Percentiles rank a stretch among this genome's conserved stretches.
Evolutionary conservation across 2,797 vertebrate species (phyloP).

Genomic region (Amblyopsis hoosieri): DNA sequence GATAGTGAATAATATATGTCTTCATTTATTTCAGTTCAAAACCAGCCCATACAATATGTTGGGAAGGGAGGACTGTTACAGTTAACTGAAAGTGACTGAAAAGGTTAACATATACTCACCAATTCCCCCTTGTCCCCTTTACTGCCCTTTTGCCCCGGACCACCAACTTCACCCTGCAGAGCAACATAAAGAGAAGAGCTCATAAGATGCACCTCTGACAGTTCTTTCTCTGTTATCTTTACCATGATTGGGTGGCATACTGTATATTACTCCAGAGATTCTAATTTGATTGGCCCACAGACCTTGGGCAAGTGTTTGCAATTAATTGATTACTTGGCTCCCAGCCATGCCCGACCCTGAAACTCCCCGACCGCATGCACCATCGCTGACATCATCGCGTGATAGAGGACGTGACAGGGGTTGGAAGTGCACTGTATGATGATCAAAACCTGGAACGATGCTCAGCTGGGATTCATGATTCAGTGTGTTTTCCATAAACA

Average conservation of each 20-base stretch:
- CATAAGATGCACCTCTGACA: slow-evolving; percentile 27
- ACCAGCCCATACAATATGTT: background rate
- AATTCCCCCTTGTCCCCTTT: slow-evolving; percentile 98
- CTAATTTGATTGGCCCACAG: slow-evolving; percentile 69
- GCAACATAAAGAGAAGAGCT: slow-evolving; percentile 61
- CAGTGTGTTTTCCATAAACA: slow-evolving; percentile 24
- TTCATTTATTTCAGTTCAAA: slow-evolving; percentile 5
- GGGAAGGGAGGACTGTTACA: too few species aligned
- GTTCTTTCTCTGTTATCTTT: slow-evolving; percentile 50
- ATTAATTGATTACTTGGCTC: slow-evolving; percentile 71
- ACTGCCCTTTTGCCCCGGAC: slow-evolving; percentile 95
- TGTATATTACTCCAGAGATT: slow-evolving; percentile 64
- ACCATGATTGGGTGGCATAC: slow-evolving; percentile 36
- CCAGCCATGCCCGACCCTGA: slow-evolving; percentile 30
- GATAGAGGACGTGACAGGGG: slow-evolving; percentile 53
- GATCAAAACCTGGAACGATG: slow-evolving; percentile 34
- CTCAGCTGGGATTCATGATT: slow-evolving; percentile 30
- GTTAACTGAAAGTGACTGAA: too few species aligned
- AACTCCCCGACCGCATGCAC: background rate
- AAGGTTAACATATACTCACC: slow-evolving; percentile 76
- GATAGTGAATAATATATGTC: slow-evolving; percentile 3
- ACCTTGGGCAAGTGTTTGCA: slow-evolving; percentile 64
- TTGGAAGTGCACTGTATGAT: slow-evolving; percentile 18
- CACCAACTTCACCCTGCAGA: slow-evolving; percentile 95
- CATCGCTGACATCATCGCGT: slow-evolving; percentile 44